Evolutionary conservation across 2,888 invertebrate genomes (phyloP).

Genomic region (Chalcis sispes): DNA sequence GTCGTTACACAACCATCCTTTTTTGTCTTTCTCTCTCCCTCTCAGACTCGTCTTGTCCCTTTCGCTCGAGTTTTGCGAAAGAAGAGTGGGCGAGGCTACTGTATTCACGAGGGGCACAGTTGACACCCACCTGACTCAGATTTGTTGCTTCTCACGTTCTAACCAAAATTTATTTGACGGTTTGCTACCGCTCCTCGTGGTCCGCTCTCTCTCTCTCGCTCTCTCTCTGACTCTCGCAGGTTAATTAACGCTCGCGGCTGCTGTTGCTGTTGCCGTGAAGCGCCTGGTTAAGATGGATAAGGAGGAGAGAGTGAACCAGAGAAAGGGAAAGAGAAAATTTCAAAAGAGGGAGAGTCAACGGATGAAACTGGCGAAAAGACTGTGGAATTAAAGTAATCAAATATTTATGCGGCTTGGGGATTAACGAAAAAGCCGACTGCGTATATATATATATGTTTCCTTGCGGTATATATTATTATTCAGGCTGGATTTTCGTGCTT

Average conservation of each 20-base stretch:
- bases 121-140: conserved; percentile 76
- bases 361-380: conserved; percentile 55
- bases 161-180: conserved; percentile 76
- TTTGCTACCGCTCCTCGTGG: conserved; percentile 58
- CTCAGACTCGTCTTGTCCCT: neutral
- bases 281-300: neutral
- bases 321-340: conserved; percentile 24
- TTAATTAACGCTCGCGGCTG: conserved; percentile 70
- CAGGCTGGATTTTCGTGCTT: neutral
- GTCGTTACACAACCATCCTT: conserved; percentile 6
- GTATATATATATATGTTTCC: too few relatives aligned
- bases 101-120: conserved; percentile 63
- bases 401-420: conserved; percentile 59
- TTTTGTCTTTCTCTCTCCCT: conserved; percentile 12
- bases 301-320: conserved; percentile 15
- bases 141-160: conserved; percentile 76
- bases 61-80: neutral
- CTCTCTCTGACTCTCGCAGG: too few relatives aligned
- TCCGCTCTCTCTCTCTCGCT: too few relatives aligned
- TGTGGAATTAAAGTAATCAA: conserved; percentile 62
- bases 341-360: conserved; percentile 21
- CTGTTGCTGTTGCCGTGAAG: neutral
- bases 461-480: too few relatives aligned
- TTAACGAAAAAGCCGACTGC: conserved; percentile 32
- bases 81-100: conserved; percentile 19